Evolutionary conservation across 2,113 vertebrate genomes (phyloP).

Genomic region (Cinclus mexicanus): DNA sequence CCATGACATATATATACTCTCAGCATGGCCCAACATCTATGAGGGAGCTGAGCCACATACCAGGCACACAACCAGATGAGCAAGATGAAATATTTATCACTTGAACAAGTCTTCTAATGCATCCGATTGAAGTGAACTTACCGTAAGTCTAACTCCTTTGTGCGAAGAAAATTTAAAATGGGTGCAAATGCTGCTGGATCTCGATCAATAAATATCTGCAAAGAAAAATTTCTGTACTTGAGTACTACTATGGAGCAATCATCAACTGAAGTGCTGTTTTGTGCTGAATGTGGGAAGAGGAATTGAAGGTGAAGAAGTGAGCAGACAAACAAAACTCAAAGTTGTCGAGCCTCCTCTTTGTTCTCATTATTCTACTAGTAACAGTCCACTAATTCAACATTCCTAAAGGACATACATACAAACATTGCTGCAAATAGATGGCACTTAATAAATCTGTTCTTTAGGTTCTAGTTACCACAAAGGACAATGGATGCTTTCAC

Average conservation of each 20-base stretch:
- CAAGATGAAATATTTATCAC: not conserved
- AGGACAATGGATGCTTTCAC: not conserved
- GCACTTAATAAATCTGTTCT: not conserved
- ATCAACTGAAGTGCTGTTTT: not conserved
- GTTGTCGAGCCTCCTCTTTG: not conserved
- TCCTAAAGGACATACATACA: not conserved
- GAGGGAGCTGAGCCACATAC: not conserved
- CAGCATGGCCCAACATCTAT: not conserved
- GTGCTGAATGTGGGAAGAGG: not conserved
- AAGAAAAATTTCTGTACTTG: conserved; percentile 4
- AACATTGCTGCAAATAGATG: not conserved
- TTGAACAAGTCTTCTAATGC: not conserved
- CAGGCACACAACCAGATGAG: not conserved
- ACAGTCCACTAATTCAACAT: not conserved
- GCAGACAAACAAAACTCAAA: not conserved
- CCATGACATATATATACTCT: accelerated
- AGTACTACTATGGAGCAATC: not conserved
- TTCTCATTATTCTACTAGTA: not conserved
- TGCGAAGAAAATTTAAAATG: conserved; percentile 98
- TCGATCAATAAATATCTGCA: conserved; percentile 98
- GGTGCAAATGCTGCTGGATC: conserved; percentile 97
- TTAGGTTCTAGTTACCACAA: not conserved
- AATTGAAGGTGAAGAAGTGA: not conserved
- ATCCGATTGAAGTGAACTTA: conserved; percentile 37
- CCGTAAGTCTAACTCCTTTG: conserved; percentile 96